A percentile compares a stretch with the other conserved stretches of the same genome.
phyloP scores from a whole-genome alignment of 1,140 invertebrate genomes.

The Drosophila ironensis region DNA sequence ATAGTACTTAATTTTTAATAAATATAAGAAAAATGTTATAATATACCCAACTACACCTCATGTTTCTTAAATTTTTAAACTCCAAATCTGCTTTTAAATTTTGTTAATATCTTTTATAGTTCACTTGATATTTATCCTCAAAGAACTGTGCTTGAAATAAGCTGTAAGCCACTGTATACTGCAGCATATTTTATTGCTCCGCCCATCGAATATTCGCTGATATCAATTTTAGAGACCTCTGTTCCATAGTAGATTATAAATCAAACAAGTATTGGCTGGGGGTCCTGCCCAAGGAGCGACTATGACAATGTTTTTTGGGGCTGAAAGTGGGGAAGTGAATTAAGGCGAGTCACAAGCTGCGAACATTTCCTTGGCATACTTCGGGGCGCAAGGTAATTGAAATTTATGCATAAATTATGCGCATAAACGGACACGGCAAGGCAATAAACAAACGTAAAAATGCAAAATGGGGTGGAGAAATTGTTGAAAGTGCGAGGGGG shows the following conservation, averaged over 20 bases:
- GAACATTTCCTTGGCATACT: conserved; percentile 45
- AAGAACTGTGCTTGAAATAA: no score
- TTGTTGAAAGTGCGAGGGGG: not conserved
- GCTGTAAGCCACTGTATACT: no score
- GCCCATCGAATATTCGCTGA: not conserved
- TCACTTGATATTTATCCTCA: not conserved
- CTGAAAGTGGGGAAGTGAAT: conserved; percentile 48
- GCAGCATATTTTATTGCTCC: no score
- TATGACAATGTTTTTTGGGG: conserved; percentile 19
- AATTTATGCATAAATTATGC: conserved; percentile 80
- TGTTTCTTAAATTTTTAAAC: no score
- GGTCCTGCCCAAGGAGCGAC: not conserved
- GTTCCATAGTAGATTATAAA: conserved; percentile 20
- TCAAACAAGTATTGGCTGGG: conserved; percentile 16
- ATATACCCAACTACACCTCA: no score
- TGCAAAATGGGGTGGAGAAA: conserved; percentile 34
- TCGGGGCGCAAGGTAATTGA: conserved; percentile 62
- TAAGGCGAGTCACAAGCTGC: conserved; percentile 36
- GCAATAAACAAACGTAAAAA: conserved; percentile 74
- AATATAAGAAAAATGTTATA: no score
- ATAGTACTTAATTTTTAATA: no score
- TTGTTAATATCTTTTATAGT: not conserved
- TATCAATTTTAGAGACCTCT: not conserved
- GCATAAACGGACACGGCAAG: conserved; percentile 70
- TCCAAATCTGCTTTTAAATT: no score